These are phyloP conservation scores for Linnaemya tessellans DNA, from an alignment of 2,888 invertebrate species.

Conservation along the genomic window DNA sequence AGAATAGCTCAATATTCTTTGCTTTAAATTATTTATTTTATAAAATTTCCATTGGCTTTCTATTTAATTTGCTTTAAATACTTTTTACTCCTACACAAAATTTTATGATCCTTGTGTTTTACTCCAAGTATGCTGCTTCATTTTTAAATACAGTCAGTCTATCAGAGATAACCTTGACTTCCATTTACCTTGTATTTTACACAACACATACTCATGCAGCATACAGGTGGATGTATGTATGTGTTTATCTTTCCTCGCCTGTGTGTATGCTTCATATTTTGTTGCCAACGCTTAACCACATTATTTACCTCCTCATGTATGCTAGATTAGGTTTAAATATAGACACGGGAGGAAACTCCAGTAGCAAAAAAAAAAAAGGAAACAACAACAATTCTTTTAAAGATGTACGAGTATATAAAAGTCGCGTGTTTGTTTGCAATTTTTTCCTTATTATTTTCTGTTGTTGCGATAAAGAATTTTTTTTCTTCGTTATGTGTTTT, in stretches of 20 bases:
- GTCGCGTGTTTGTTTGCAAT: constrained; percentile 64
- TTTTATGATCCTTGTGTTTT: constrained; percentile 25
- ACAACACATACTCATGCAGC: background rate
- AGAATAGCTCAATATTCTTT: background rate
- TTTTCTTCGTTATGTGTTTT: constrained; percentile 28
- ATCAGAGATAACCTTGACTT: constrained; percentile 69
- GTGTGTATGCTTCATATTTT: constrained; percentile 33
- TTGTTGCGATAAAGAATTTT: constrained; percentile 44
- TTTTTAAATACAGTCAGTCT: constrained; percentile 47
- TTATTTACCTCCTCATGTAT: constrained; percentile 58
- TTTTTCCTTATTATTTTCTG: constrained; percentile 45
- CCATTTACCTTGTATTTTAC: constrained; percentile 45
- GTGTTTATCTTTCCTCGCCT: background rate
- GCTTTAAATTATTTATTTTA: background rate
- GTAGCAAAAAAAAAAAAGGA: background rate
- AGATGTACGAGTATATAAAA: constrained; percentile 42
- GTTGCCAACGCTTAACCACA: constrained; percentile 43
- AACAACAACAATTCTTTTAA: constrained; percentile 11
- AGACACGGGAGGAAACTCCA: constrained; percentile 31
- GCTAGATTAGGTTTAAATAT: constrained; percentile 61
- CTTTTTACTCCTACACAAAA: background rate
- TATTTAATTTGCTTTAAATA: constrained; percentile 23
- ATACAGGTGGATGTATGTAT: constrained; percentile 3
- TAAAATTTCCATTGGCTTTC: constrained; percentile 26
- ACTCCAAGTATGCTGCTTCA: constrained; percentile 2